These are phyloP conservation scores for Halcyon senegalensis DNA, from an alignment of 2,113 vertebrate species.

Conservation along the genomic window DNA sequence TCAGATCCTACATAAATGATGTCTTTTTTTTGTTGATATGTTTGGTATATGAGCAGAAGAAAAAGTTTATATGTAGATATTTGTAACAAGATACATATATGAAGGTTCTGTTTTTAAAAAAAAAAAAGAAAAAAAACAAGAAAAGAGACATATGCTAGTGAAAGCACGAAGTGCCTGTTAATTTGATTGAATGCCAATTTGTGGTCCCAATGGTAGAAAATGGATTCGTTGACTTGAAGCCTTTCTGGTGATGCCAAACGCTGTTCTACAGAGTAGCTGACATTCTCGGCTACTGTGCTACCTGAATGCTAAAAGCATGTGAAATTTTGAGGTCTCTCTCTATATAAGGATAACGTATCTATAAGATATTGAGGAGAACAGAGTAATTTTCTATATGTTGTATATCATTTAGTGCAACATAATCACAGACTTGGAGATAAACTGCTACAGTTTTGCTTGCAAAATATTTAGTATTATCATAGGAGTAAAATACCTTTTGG, in stretches of 20 bases:
- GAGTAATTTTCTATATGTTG: background rate
- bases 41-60: background rate
- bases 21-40: background rate
- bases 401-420: background rate
- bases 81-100: background rate
- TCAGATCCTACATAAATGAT: background rate
- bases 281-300: background rate
- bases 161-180: background rate
- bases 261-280: background rate
- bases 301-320: background rate
- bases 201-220: background rate
- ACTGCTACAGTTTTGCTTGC: background rate
- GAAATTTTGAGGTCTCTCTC: background rate
- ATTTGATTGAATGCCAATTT: background rate
- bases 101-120: background rate
- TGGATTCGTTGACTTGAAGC: background rate
- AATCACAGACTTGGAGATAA: background rate
- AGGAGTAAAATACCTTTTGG: background rate
- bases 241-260: background rate
- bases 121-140: no score
- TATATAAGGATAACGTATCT: background rate
- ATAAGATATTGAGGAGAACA: background rate
- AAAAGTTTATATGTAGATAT: background rate
- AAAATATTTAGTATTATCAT: slow-evolving; percentile 6
- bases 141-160: background rate